These are phyloP conservation scores for Tenrec ecaudatus DNA, from an alignment of 2,113 vertebrate species.

Conservation along the genomic window DNA sequence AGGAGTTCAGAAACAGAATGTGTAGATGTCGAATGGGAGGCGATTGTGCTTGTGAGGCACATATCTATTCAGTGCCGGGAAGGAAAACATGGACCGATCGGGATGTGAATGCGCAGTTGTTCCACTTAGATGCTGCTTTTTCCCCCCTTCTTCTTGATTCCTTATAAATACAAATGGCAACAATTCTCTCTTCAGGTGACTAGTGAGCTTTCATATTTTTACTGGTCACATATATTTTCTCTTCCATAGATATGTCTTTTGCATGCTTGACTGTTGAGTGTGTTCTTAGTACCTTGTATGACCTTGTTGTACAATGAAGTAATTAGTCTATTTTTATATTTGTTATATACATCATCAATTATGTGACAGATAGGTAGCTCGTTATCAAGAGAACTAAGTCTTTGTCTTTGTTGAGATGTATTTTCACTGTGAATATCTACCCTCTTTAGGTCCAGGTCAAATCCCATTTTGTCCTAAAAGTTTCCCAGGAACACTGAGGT, in stretches of 20 bases:
- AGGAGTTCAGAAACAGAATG: neutral
- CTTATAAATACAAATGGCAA: conserved; percentile 10
- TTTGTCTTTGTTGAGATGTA: neutral
- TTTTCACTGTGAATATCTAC: neutral
- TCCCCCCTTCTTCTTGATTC: neutral
- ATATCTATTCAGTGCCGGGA: neutral
- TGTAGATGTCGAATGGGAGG: neutral
- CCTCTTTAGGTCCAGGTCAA: neutral
- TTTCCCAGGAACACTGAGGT: neutral
- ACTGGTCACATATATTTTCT: neutral
- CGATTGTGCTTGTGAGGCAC: neutral
- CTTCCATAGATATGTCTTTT: conserved; percentile 35
- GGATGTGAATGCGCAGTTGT: neutral
- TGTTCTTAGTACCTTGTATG: neutral
- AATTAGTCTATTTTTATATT: neutral
- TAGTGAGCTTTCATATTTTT: conserved; percentile 11
- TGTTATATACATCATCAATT: neutral
- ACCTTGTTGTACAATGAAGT: neutral
- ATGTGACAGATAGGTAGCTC: neutral
- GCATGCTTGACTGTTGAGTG: neutral
- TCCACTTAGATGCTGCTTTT: neutral
- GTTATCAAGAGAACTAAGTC: neutral
- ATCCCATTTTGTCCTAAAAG: neutral
- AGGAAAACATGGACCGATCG: neutral
- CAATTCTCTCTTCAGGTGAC: neutral